A percentile compares a stretch with the other conserved stretches of the same genome.
These are phyloP conservation scores for Phenacoccus solenopsis DNA, from an alignment of 1,140 invertebrate genomes.

Conservation along the genomic window DNA sequence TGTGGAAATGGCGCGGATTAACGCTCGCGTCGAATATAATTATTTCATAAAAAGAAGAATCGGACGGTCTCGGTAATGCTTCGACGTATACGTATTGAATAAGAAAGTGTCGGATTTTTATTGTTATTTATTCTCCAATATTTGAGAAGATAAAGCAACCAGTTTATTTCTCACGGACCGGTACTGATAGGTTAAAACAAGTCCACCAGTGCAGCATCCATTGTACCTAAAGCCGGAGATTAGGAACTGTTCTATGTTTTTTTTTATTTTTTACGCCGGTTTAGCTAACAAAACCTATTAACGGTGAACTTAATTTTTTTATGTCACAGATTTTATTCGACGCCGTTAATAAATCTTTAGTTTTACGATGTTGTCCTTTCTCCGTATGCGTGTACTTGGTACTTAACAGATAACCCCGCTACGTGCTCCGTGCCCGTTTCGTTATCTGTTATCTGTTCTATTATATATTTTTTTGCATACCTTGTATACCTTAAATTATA, in stretches of 20 bases:
- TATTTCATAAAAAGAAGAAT: not conserved
- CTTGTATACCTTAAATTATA: not conserved
- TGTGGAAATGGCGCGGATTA: not conserved
- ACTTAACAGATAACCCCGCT: not conserved
- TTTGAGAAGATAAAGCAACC: constrained; percentile 13
- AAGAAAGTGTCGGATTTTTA: constrained; percentile 15
- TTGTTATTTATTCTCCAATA: constrained; percentile 18
- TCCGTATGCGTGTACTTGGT: not conserved
- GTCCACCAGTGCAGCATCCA: not conserved
- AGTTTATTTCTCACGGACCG: constrained; percentile 17
- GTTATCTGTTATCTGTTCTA: not conserved
- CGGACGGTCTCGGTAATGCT: not conserved
- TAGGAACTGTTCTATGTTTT: constrained; percentile 11
- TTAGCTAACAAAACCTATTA: constrained; percentile 17
- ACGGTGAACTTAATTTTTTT: constrained; percentile 17
- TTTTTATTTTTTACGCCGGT: constrained; percentile 6
- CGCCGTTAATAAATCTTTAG: constrained; percentile 12
- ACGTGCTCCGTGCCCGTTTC: not conserved
- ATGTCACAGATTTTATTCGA: constrained; percentile 15
- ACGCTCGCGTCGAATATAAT: not conserved
- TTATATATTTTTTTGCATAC: not conserved
- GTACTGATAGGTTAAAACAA: constrained; percentile 6
- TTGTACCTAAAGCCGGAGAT: not conserved
- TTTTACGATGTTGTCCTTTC: constrained; percentile 13
- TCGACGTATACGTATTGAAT: not conserved